Base-by-base conservation (phyloP, 2,888 invertebrate species). In the Drosophila demipolita region DNA sequence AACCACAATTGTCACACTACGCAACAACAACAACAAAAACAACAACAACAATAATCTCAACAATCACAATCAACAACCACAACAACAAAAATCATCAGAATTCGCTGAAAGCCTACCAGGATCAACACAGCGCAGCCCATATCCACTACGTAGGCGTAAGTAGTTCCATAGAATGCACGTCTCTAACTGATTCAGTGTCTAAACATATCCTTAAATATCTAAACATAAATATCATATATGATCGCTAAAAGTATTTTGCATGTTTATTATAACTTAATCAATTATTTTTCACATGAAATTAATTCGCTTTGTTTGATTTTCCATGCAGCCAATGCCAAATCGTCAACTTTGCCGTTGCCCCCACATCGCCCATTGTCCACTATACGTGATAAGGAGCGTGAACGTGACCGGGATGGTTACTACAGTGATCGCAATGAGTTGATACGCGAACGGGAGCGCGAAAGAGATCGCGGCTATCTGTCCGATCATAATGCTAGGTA, bases 401-500 rank as follows among this genome's bases (percentile, higher is more conserved):
- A 95, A 90, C 94, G 95, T 71, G 96, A 96, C 79, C 95, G 97
- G 29, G 97, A 97, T 91, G 97, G 97, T 59, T 98, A 98, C 93
- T 97, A 97, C 93, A 95, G 97, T 92, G 98, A 98, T 93, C 95
- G 97, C 80, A 97, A 97, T 92, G 97, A 97, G 93, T 94, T 97
- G 82, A 95, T 97, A 91, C 93, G 96, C 26, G 96, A 96, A 87
- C 94, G 96, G 71, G 97, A 97, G 91, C 95, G 97, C 59, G 96
- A 96, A 76, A 92, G 95, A 29, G 96, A 96, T 92, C 94, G 96
- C 66, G 96, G 96, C 75, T 96, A 96, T 92, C 94, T 96, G 75
- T 96, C 96, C 87, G 96, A 96, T 93, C 96, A 96, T 86, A 96
- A 96, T 93, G 95, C 96, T 68, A 95, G 96, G 96, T 96, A 92